phyloP scores from a whole-genome alignment of 2,888 invertebrate genomes.

The Dusona sp. region DNA sequence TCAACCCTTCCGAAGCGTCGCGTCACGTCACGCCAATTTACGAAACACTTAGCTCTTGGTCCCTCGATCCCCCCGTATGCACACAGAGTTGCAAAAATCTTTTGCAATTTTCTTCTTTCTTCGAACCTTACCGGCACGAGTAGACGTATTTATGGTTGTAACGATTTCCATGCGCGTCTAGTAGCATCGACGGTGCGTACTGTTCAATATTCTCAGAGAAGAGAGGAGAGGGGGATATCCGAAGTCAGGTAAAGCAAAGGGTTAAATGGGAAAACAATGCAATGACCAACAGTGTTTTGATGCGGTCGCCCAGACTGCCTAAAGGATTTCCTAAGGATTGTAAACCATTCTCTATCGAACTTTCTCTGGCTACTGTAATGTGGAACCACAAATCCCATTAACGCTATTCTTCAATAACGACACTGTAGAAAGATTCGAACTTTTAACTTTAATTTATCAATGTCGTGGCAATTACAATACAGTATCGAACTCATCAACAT shows the following conservation, averaged over 20 bases:
- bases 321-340: slow-evolving; percentile 60
- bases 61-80: slow-evolving; percentile 35
- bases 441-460: slow-evolving; percentile 29
- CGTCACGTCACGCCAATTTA: slow-evolving; percentile 77
- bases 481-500: slow-evolving; percentile 8
- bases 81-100: slow-evolving; percentile 59
- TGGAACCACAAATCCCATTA: slow-evolving; percentile 56
- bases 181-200: slow-evolving; percentile 13
- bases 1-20: slow-evolving; percentile 62
- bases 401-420: slow-evolving; percentile 36
- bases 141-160: slow-evolving; percentile 76
- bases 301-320: slow-evolving; percentile 69
- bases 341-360: slow-evolving; percentile 32
- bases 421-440: neutral
- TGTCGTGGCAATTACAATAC: slow-evolving; percentile 18
- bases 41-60: slow-evolving; percentile 70
- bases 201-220: neutral
- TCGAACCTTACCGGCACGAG: slow-evolving; percentile 15
- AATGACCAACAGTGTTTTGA: slow-evolving; percentile 74
- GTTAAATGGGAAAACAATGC: slow-evolving; percentile 77
- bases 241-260: slow-evolving; percentile 73
- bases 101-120: slow-evolving; percentile 42
- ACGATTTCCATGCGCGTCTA: slow-evolving; percentile 36
- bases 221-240: neutral
- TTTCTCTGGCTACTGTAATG: slow-evolving; percentile 27